Evolutionary conservation across 2,888 invertebrate genomes (phyloP), one percentile per base, ranked within the genome.

Genomic region (Andricus quercusramuli): DNA sequence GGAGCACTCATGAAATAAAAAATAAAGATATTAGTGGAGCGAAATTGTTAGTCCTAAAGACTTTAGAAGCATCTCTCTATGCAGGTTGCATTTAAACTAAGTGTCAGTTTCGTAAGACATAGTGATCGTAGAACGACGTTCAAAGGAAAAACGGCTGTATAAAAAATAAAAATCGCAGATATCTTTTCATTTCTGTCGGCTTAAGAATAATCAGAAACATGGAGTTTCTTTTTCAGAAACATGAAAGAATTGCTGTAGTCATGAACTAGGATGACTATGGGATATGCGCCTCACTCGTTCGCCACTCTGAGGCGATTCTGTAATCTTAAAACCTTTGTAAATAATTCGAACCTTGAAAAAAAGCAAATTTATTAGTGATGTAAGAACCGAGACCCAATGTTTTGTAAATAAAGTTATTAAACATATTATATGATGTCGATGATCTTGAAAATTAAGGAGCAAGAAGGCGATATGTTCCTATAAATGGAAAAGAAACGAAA

Each of bases 381-480:
- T 74, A 74, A 74, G 74, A 32, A 32, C 74, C 51, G 74, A 74
- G 29, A 74, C 17, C 74, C 56, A 74, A 74, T 74, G 74, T 74
- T 74, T 74, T 74, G 74, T 74, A 74, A 74, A 74, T 74, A 74
- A 74, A 74, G 74, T 56, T 74, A 74, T 74, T 74, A 74, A 74
- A 74, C 74, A 74, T 47, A 74, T 20, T 59, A 22, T 64, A 64
- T 6, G 25, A 56, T 51, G 47, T 74, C 56, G 32, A 56, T 74
- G 56, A 74, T 74, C 56, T 74, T 74, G 15, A 56, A 29, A 74
- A n/a, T 74, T 37, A 74, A 32, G 74, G 20, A 32, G n/a, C 41
- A 74, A 74, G 32, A 56, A 51, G 29, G 64, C 64, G 56, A n/a
- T 22, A 22, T 59, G 56, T 59, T 64, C 13, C 64, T 64, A 17